A percentile compares a stretch with the other conserved stretches of the same genome.
Conservation (phyloP, 1,140 invertebrate species). For the Elysia chlorotica region DNA sequence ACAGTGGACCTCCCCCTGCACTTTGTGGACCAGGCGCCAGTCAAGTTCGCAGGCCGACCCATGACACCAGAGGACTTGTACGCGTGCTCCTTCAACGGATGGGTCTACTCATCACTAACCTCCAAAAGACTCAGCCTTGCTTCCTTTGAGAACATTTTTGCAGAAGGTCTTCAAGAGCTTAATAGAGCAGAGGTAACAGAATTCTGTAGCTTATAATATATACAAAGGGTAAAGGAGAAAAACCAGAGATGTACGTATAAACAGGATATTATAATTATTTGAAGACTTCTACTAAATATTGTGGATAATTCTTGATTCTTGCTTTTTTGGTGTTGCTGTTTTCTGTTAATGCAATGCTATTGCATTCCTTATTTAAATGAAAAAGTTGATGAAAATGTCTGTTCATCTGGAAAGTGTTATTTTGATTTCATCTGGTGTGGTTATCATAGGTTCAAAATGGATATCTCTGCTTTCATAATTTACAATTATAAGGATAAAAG, state of each 20-base stretch:
- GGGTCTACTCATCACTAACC: conserved; percentile 40
- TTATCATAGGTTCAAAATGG: background rate
- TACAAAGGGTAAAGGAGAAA: too few relatives aligned
- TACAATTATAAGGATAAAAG: too few relatives aligned
- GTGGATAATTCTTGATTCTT: too few relatives aligned
- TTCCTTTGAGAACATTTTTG: conserved; percentile 25
- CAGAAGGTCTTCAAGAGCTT: conserved; percentile 18
- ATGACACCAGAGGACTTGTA: conserved; percentile 32
- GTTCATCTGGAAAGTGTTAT: too few relatives aligned
- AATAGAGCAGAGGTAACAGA: conserved; percentile 24
- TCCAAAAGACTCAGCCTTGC: conserved; percentile 30
- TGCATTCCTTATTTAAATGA: too few relatives aligned
- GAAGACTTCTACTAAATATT: too few relatives aligned
- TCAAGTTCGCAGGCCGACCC: conserved; percentile 18
- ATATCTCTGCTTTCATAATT: background rate
- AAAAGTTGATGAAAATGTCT: too few relatives aligned
- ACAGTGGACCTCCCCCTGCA: conserved; percentile 35
- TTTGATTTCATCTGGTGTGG: background rate
- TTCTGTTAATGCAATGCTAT: too few relatives aligned
- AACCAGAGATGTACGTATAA: too few relatives aligned
- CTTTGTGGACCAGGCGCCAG: conserved; percentile 41
- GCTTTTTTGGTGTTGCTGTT: too few relatives aligned
- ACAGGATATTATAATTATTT: too few relatives aligned
- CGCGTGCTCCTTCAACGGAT: conserved; percentile 34
- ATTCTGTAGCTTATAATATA: too few relatives aligned